These are phyloP conservation scores for Drosophila putrida DNA, from an alignment of 2,888 invertebrate species.

Conservation along the genomic window DNA sequence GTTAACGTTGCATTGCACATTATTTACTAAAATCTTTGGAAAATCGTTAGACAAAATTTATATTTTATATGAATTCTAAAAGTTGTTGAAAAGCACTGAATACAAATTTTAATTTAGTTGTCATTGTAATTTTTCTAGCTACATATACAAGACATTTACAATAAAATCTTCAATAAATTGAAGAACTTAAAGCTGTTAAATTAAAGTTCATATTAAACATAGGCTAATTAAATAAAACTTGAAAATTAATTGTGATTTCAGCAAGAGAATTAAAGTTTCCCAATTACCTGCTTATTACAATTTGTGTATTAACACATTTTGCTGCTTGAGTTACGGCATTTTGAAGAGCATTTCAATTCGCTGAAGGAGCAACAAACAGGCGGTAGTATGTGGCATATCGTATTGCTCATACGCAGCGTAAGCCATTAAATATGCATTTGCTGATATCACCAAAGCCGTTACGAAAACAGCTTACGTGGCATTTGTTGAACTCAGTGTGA, in stretches of 20 bases:
- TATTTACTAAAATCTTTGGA: too few relatives aligned
- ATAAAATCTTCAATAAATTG: neutral
- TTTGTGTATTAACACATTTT: constrained; percentile 16
- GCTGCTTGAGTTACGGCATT: constrained; percentile 41
- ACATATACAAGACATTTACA: too few relatives aligned
- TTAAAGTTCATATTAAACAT: neutral
- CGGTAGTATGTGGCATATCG: constrained; percentile 23
- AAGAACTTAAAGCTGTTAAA: neutral
- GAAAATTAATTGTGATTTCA: constrained; percentile 1
- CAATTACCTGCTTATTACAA: constrained; percentile 17
- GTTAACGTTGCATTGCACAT: too few relatives aligned
- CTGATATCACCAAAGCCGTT: constrained; percentile 77
- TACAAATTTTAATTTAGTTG: too few relatives aligned
- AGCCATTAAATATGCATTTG: constrained; percentile 80
- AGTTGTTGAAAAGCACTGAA: too few relatives aligned
- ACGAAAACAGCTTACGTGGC: constrained; percentile 76
- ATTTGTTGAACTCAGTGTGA: constrained; percentile 39
- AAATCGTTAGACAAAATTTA: too few relatives aligned
- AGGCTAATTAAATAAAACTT: neutral
- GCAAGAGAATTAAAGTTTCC: neutral
- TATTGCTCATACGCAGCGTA: constrained; percentile 69
- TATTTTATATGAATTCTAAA: too few relatives aligned
- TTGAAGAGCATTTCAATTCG: constrained; percentile 36
- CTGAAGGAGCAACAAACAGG: constrained; percentile 22
- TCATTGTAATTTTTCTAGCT: too few relatives aligned